Percentiles rank a stretch among this genome's conserved stretches.
These are phyloP conservation scores for Littorina saxatilis DNA, from an alignment of 1,140 invertebrate genomes.

Conservation along the genomic window DNA sequence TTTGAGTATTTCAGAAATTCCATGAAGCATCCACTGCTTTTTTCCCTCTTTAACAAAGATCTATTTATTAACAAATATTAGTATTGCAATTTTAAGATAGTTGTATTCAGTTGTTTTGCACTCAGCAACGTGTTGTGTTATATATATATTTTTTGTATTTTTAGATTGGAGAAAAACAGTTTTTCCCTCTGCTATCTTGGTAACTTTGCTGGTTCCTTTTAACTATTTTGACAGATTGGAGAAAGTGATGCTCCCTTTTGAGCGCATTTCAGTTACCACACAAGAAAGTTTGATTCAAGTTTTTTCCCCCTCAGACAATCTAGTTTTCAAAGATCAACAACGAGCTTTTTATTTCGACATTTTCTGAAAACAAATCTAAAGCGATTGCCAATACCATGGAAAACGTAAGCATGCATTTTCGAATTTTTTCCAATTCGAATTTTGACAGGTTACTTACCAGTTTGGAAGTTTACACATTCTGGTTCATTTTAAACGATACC, in stretches of 20 bases:
- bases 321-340: conserved; percentile 22
- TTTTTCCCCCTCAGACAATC: background rate
- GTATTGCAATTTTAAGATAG: conserved; percentile 36
- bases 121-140: conserved; percentile 37
- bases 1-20: conserved; percentile 26
- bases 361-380: background rate
- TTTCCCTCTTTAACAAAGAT: background rate
- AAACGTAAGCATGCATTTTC: no score
- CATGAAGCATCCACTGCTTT: conserved; percentile 28
- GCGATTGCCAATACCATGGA: no score
- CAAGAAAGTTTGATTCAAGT: conserved; percentile 16
- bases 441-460: no score
- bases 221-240: conserved; percentile 43
- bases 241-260: conserved; percentile 71
- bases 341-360: background rate
- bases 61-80: conserved; percentile 12
- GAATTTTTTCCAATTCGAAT: no score
- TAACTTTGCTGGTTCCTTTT: conserved; percentile 43
- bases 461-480: no score
- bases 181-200: conserved; percentile 51
- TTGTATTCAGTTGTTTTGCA: conserved; percentile 40
- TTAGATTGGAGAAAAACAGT: conserved; percentile 53
- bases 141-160: conserved; percentile 39
- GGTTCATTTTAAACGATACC: no score
- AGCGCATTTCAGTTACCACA: conserved; percentile 60